A percentile compares a stretch with the other conserved stretches of the same genome.
These are phyloP conservation scores for Hermatobates lingyangjiaoensis DNA, from an alignment of 1,140 invertebrate genomes.

Conservation along the genomic window DNA sequence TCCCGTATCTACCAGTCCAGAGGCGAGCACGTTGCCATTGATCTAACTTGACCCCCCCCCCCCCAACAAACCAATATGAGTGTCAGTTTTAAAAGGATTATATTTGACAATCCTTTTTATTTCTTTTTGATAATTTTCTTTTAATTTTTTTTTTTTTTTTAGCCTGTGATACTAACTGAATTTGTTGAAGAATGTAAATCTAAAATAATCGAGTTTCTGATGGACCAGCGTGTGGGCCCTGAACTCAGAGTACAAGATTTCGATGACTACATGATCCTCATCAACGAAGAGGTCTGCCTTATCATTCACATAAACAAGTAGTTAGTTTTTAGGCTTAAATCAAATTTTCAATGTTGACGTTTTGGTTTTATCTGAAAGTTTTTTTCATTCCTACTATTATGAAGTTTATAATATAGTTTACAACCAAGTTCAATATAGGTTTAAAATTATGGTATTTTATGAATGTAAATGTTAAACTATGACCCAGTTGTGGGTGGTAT, in stretches of 20 bases:
- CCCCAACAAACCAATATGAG: no score
- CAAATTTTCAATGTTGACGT: neutral
- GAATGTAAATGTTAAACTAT: no score
- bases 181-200: constrained; percentile 35
- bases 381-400: no score
- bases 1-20: no score
- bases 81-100: no score
- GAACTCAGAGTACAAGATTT: constrained; percentile 52
- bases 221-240: constrained; percentile 47
- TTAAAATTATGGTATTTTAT: neutral
- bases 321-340: neutral
- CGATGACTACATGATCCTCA: constrained; percentile 59
- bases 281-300: constrained; percentile 47
- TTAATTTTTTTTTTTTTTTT: constrained; percentile 19
- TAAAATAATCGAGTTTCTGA: constrained; percentile 36
- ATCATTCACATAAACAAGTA: neutral
- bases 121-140: no score
- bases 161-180: constrained; percentile 48
- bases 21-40: no score
- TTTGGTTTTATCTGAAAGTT: no score
- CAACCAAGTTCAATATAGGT: neutral
- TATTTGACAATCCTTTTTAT: no score
- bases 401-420: no score
- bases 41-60: no score
- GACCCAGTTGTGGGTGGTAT: no score